Evolutionary conservation across 2,113 vertebrate species (phyloP), one percentile per base, ranked within the genome.

Genomic region (Zingel zingel): DNA sequence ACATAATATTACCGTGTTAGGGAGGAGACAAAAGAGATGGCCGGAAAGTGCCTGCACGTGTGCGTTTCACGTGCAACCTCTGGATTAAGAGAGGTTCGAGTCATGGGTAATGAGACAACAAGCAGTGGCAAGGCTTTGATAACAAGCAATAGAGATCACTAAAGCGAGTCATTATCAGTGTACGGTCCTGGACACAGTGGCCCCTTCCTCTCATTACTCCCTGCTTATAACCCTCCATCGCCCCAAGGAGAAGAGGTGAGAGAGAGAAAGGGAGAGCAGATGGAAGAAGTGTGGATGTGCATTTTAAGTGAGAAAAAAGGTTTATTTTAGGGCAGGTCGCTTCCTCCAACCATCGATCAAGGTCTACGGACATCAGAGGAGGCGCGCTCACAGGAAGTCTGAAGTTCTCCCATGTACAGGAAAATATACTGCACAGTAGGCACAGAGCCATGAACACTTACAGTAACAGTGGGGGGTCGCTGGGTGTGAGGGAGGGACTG

Each of bases 1-100:
- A 96, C 96, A 94, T 96, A 97, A 96, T 97, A 97, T 96, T 96
- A 96, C 95, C 94, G 91, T 95, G 96, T 96, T 96, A 96, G 95
- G 96, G 63, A 95, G 96, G 92, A 95, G 93, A 94, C 84, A 69
- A 86, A 88, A 82, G 82, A 79, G 93, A 92, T 93, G 94, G 93
- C 90, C 90, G 23, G 15, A 47, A 48, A 63, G 63, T 33, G 75
- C 58, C 57, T 48, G 7, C 2, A 15, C 48, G 65, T 53, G 50
- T 33, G 43, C 66, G 81, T 90, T 77, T 91, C 83, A 82, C 84
- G 84, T 87, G 94, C 87, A 85, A 83, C 74, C 72, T 79, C 72
- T 79, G 77, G 92, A 94, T 94, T 86, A 83, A 84, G 86, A 82
- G 88, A 88, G 58, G 91, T 91, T 92, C 36, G 86, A 92, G 93